A percentile compares a stretch with the other conserved stretches of the same genome.
phyloP scores from a whole-genome alignment of 2,888 invertebrate species.

The Nomada goodeniana region DNA sequence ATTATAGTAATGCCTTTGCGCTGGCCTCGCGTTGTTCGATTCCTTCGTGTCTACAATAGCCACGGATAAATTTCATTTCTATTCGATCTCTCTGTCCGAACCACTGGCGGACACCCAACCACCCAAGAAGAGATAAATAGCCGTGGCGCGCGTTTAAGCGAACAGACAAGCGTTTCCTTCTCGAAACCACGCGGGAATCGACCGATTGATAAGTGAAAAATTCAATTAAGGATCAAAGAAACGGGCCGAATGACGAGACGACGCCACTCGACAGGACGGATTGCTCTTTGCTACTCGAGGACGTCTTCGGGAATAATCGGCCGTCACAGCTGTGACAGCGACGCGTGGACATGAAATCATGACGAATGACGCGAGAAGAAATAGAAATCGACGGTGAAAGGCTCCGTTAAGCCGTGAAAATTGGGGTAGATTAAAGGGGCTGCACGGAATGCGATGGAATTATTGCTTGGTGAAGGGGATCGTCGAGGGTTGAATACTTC shows the following conservation, averaged over 20 bases:
- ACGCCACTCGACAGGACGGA: not conserved
- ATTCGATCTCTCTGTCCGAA: slow-evolving; percentile 9
- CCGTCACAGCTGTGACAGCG: not conserved
- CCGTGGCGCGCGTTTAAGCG: slow-evolving; percentile 7
- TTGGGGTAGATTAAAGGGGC: not conserved
- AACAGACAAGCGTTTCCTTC: not conserved
- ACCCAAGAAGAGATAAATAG: slow-evolving; percentile 28
- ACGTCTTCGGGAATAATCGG: slow-evolving; percentile 3
- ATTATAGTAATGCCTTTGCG: not conserved
- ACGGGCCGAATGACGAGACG: not conserved
- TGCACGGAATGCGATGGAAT: not conserved
- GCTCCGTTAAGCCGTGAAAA: slow-evolving; percentile 7
- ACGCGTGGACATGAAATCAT: not conserved
- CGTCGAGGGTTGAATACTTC: not conserved
- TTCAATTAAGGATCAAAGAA: slow-evolving; percentile 50
- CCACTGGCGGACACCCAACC: not conserved
- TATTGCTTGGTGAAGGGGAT: slow-evolving; percentile 4
- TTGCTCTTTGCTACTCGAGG: not conserved
- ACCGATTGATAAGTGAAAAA: slow-evolving; percentile 37
- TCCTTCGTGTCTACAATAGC: slow-evolving; percentile 18
- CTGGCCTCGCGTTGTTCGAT: slow-evolving; percentile 27
- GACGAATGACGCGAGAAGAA: slow-evolving; percentile 18
- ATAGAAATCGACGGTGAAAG: not conserved
- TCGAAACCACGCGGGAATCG: not conserved
- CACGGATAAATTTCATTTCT: slow-evolving; percentile 17